phyloP scores from a whole-genome alignment of 1,140 invertebrate species.

The Rhagoletis zephyria region DNA sequence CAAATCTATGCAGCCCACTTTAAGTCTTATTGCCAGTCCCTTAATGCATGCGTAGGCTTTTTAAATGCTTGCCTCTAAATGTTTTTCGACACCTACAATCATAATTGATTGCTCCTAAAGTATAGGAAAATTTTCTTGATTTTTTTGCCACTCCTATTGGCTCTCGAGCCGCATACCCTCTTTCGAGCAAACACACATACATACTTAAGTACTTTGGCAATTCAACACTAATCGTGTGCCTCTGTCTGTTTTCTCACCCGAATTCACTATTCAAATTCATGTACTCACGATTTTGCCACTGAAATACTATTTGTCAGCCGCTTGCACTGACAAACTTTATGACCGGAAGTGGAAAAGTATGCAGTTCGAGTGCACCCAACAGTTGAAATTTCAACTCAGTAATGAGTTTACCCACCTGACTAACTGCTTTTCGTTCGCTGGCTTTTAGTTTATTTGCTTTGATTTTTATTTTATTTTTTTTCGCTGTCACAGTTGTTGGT shows the following conservation, averaged over 20 bases:
- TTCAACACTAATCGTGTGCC: background rate
- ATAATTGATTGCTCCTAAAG: no score
- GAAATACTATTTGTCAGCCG: background rate
- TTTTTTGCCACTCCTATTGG: background rate
- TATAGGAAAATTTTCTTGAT: background rate
- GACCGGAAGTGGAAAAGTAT: slow-evolving; percentile 29
- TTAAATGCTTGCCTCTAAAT: background rate
- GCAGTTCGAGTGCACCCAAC: background rate
- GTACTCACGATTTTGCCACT: background rate
- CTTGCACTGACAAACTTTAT: background rate
- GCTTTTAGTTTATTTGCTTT: background rate
- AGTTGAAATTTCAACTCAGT: background rate
- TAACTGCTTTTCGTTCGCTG: background rate
- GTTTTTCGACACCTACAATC: no score
- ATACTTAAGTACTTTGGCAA: background rate
- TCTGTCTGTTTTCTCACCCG: background rate
- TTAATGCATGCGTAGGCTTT: background rate
- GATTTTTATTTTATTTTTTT: background rate
- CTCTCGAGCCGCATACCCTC: no score
- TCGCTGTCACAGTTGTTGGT: slow-evolving; percentile 11
- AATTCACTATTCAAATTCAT: background rate
- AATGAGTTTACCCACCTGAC: background rate
- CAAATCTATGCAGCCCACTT: background rate
- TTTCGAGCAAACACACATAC: no score
- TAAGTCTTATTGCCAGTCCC: background rate